Evolutionary conservation across 2,113 vertebrate species (phyloP).

Genomic region (Indri indri): DNA sequence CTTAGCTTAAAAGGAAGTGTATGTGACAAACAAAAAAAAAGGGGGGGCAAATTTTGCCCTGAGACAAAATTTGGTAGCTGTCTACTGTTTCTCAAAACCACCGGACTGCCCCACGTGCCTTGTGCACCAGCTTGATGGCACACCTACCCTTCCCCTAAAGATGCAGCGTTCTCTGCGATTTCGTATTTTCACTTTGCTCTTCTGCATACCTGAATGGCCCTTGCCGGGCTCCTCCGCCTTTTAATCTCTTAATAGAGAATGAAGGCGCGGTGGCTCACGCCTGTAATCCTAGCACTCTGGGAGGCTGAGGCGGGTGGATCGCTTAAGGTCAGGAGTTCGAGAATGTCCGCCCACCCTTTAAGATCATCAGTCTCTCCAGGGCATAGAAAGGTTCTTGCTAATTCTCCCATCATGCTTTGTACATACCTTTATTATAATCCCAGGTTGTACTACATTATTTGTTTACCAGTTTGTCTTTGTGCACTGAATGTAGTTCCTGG

Average conservation of each 20-base stretch:
- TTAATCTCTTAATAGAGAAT: background rate
- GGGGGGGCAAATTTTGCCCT: background rate
- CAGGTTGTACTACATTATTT: too few species aligned
- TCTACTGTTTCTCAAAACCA: background rate
- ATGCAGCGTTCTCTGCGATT: background rate
- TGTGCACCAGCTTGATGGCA: background rate
- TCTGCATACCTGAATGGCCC: fast-evolving
- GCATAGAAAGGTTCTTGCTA: background rate
- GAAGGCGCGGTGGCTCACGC: too few species aligned
- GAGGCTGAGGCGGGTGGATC: too few species aligned
- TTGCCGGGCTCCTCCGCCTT: background rate
- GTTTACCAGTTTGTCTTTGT: background rate
- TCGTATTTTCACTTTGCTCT: background rate
- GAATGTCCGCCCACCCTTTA: background rate
- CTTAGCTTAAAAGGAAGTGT: background rate
- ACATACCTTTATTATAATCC: background rate
- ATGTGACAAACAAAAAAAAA: background rate
- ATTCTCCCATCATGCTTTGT: too few species aligned
- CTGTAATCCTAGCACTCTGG: too few species aligned
- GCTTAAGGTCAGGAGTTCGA: too few species aligned
- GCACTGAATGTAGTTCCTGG: background rate
- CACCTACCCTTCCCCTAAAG: background rate
- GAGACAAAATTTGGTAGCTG: background rate
- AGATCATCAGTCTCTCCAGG: background rate
- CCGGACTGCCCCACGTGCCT: too few species aligned